Evolutionary conservation across 2,113 vertebrate genomes (phyloP).

Genomic region (Ceuthmochares aereus): DNA sequence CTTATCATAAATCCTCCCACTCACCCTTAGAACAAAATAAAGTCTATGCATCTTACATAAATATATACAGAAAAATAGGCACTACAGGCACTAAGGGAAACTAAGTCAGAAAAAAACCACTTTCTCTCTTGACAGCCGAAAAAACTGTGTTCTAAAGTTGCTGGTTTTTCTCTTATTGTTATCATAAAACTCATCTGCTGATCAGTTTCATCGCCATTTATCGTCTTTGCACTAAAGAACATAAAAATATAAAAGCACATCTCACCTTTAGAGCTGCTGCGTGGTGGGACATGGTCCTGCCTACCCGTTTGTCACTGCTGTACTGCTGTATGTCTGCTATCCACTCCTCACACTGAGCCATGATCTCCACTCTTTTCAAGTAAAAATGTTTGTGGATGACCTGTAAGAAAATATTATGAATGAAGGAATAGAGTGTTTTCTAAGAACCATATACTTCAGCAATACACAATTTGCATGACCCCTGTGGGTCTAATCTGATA

Average conservation of each 20-base stretch:
- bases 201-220: neutral
- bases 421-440: neutral
- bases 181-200: neutral
- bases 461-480: neutral
- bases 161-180: neutral
- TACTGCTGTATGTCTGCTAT: conserved; percentile 99
- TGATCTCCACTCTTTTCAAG: conserved; percentile 96
- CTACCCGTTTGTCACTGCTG: conserved; percentile 97
- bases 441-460: neutral
- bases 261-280: conserved; percentile 96
- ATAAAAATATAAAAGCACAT: neutral
- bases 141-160: neutral
- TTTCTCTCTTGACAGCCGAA: neutral
- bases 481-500: neutral
- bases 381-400: conserved; percentile 99
- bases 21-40: neutral
- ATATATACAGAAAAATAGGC: neutral
- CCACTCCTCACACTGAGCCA: conserved; percentile 98
- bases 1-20: neutral
- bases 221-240: neutral
- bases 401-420: conserved; percentile 66
- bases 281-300: conserved; percentile 98
- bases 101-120: neutral
- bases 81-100: neutral
- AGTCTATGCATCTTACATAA: neutral